Percentiles rank a stretch among this genome's conserved stretches.
These are phyloP conservation scores for Pegoplata infirma DNA, from an alignment of 2,888 invertebrate species.

Conservation along the genomic window DNA sequence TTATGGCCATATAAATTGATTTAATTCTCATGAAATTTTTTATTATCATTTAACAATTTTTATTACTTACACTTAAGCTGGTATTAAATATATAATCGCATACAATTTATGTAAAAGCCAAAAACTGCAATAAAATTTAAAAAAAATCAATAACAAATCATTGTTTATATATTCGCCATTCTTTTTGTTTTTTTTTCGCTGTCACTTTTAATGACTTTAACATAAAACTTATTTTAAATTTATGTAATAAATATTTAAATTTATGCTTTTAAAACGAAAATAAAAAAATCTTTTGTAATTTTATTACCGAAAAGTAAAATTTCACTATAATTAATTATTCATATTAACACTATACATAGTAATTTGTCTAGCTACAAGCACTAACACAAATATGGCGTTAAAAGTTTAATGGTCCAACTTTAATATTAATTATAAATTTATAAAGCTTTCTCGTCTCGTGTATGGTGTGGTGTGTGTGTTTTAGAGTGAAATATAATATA, in stretches of 20 bases:
- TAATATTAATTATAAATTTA: conserved; percentile 27
- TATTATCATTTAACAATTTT: background rate
- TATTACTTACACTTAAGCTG: background rate
- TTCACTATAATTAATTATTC: conserved; percentile 36
- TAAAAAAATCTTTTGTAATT: conserved; percentile 3
- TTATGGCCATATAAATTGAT: conserved; percentile 3
- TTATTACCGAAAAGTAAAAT: conserved; percentile 16
- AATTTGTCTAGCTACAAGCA: conserved; percentile 20
- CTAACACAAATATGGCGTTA: conserved; percentile 9
- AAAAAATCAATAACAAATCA: conserved; percentile 3
- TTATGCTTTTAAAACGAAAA: background rate
- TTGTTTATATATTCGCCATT: background rate
- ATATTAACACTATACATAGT: conserved; percentile 25
- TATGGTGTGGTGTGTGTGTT: background rate
- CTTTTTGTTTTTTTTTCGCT: background rate
- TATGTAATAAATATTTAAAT: background rate
- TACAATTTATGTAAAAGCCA: background rate
- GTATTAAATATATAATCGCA: background rate
- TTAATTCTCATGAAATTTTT: background rate
- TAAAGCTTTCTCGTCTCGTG: background rate
- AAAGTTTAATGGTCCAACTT: conserved; percentile 41
- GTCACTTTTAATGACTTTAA: background rate
- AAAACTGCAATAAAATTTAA: background rate
- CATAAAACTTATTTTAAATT: conserved; percentile 1
- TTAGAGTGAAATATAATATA: background rate